These are phyloP conservation scores for Poeciliopsis paucimaculata DNA, from an alignment of 2,797 vertebrate genomes.

Conservation along the genomic window DNA sequence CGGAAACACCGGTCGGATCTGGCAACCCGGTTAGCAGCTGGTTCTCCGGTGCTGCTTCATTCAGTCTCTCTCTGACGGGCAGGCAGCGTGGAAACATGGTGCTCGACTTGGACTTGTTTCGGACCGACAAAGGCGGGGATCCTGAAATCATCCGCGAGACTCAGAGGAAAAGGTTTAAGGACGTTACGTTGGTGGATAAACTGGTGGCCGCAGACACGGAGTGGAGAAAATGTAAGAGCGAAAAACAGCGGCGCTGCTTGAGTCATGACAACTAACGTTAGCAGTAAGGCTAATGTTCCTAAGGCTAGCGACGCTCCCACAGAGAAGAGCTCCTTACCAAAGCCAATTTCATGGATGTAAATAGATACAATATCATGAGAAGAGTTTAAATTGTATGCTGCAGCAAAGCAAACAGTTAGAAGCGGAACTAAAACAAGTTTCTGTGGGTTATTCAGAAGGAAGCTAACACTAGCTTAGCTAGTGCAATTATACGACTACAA, in stretches of 20 bases:
- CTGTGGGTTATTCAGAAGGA: background rate
- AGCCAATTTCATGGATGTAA: fast-evolving
- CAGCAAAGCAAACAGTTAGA: background rate
- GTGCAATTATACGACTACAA: background rate
- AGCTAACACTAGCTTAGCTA: conserved; percentile 49
- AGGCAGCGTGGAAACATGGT: conserved; percentile 83
- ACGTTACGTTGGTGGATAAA: conserved; percentile 91
- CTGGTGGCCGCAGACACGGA: conserved; percentile 88
- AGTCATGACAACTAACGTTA: conserved; percentile 20
- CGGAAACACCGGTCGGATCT: background rate
- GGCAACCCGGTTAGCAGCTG: conserved; percentile 28
- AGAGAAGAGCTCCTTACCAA: background rate
- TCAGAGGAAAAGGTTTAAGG: conserved; percentile 93
- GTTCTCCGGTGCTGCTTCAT: background rate
- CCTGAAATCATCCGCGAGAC: conserved; percentile 87
- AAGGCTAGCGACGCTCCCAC: conserved; percentile 15
- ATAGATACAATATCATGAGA: fast-evolving
- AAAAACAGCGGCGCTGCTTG: background rate
- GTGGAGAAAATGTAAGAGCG: conserved; percentile 92
- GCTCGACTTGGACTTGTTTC: conserved; percentile 92
- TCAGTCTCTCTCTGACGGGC: conserved; percentile 7
- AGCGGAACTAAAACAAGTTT: conserved; percentile 1
- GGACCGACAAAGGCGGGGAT: conserved; percentile 94
- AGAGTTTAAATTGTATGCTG: fast-evolving
- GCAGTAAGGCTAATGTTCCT: conserved; percentile 46